phyloP scores from a whole-genome alignment of 2,113 vertebrate species.

The Austrofundulus limnaeus region DNA sequence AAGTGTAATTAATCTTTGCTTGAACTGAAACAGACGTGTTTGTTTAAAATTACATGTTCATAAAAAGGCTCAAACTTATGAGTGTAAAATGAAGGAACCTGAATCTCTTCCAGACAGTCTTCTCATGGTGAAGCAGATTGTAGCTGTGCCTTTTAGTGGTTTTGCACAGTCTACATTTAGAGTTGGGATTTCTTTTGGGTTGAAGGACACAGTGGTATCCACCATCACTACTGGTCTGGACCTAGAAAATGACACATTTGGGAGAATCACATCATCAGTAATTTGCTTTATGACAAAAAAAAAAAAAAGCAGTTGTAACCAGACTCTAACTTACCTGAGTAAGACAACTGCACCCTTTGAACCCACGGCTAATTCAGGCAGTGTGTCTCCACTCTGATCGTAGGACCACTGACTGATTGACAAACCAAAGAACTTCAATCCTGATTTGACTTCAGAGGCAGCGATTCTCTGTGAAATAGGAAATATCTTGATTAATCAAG shows the following conservation, averaged over 20 bases:
- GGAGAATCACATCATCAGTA: background rate
- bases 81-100: constrained; percentile 56
- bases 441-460: constrained; percentile 53
- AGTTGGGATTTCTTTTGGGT: constrained; percentile 54
- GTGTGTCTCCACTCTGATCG: background rate
- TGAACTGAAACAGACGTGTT: constrained; percentile 37
- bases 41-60: background rate
- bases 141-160: background rate
- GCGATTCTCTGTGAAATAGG: constrained; percentile 69
- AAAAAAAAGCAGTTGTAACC: background rate
- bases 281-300: background rate
- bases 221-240: constrained; percentile 73
- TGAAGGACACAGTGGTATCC: constrained; percentile 44
- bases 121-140: constrained; percentile 72
- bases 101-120: fast-evolving
- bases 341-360: constrained; percentile 64
- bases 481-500: background rate
- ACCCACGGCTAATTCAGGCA: constrained; percentile 64
- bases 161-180: constrained; percentile 38
- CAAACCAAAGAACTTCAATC: too few relatives aligned
- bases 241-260: constrained; percentile 45
- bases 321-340: constrained; percentile 70
- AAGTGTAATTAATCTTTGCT: constrained; percentile 62
- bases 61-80: background rate
- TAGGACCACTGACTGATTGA: too few relatives aligned